Conservation (phyloP, 2,797 vertebrate species). For the Phalanger gymnotis region DNA sequence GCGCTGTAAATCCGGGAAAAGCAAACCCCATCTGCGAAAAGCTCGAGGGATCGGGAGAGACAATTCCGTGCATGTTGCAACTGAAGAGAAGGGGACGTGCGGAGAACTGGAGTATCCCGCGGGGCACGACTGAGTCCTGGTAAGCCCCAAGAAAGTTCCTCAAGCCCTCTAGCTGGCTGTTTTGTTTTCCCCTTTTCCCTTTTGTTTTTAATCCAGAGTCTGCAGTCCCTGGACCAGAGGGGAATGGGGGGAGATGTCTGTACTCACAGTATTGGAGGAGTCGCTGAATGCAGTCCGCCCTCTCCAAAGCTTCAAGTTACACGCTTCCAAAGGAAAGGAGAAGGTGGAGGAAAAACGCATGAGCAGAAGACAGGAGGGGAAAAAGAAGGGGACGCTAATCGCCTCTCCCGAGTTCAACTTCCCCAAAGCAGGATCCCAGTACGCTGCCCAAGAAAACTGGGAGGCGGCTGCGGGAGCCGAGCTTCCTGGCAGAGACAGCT, state of each 20-base stretch:
- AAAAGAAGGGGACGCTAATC: neutral
- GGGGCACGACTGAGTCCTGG: neutral
- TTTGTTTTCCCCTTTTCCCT: neutral
- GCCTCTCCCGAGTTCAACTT: neutral
- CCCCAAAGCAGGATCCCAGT: neutral
- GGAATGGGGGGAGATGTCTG: neutral
- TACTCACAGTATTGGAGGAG: neutral
- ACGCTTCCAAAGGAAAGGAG: neutral
- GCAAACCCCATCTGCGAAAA: neutral
- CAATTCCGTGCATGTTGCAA: neutral
- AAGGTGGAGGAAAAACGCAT: neutral
- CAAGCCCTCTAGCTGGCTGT: neutral
- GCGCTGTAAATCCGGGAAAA: neutral
- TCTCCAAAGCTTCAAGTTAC: slow-evolving; percentile 70
- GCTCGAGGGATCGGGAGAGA: slow-evolving; percentile 27
- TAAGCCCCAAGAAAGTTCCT: slow-evolving; percentile 41
- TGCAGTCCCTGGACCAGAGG: neutral
- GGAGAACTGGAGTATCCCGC: slow-evolving; percentile 43
- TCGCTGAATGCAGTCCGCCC: neutral
- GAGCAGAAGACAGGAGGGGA: neutral
- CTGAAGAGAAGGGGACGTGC: neutral
- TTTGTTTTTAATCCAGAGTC: slow-evolving; percentile 23
- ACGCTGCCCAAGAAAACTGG: neutral
- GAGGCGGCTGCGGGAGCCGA: neutral
- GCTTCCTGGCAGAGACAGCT: neutral